These are phyloP conservation scores for Lepidurus apus DNA, from an alignment of 1,140 invertebrate genomes.

Conservation along the genomic window DNA sequence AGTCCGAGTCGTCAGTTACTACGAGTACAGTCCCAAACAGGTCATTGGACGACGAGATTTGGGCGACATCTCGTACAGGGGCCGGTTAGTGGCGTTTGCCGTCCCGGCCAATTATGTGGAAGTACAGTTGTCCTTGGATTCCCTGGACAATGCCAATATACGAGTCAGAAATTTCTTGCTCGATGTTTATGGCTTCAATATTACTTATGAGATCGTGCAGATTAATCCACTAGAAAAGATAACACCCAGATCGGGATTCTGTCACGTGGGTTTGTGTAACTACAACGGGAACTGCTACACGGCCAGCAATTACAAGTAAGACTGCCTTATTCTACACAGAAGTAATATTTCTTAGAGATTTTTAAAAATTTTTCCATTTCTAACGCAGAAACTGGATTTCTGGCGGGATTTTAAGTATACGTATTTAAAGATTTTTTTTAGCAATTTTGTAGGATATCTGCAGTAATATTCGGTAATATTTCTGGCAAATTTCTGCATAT, in stretches of 20 bases:
- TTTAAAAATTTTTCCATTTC: too few relatives aligned
- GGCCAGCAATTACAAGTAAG: slow-evolving; percentile 61
- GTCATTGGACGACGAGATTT: not conserved
- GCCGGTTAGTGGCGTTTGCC: slow-evolving; percentile 43
- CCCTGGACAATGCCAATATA: slow-evolving; percentile 73
- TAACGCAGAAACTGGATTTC: too few relatives aligned
- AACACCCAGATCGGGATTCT: slow-evolving; percentile 54
- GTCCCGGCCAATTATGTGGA: slow-evolving; percentile 69
- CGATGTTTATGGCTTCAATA: slow-evolving; percentile 85
- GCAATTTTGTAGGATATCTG: too few relatives aligned
- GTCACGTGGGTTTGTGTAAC: slow-evolving; percentile 70
- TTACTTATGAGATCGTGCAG: slow-evolving; percentile 73
- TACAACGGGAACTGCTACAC: slow-evolving; percentile 77
- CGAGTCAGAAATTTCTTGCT: slow-evolving; percentile 70
- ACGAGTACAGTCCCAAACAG: slow-evolving; percentile 49
- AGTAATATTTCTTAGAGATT: too few relatives aligned
- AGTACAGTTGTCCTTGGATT: slow-evolving; percentile 64
- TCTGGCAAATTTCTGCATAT: too few relatives aligned
- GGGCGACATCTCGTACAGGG: slow-evolving; percentile 30
- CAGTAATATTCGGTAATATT: too few relatives aligned
- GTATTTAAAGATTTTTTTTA: too few relatives aligned
- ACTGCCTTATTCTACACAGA: not conserved
- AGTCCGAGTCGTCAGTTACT: slow-evolving; percentile 69
- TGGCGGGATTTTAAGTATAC: too few relatives aligned
- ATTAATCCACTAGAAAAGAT: slow-evolving; percentile 41